Evolutionary conservation across 2,113 vertebrate genomes (phyloP).

Genomic region (Genyomyrus donnyi): DNA sequence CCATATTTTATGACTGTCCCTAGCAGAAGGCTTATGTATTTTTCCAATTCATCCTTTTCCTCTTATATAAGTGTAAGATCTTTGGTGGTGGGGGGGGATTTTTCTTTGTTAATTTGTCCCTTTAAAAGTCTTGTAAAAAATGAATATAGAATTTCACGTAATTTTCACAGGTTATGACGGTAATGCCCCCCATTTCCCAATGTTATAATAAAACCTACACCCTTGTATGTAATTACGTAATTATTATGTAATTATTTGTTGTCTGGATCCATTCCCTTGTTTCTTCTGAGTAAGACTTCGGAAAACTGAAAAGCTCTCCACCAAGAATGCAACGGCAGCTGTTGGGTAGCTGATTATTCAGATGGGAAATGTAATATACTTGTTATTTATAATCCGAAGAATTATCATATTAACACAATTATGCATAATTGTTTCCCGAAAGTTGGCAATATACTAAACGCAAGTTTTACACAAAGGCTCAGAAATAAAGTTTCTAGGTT

Average conservation of each 20-base stretch:
- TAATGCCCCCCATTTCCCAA: background rate
- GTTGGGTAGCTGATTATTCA: background rate
- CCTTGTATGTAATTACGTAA: constrained; percentile 1
- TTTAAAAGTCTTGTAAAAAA: background rate
- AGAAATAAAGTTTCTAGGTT: background rate
- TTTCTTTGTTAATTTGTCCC: background rate
- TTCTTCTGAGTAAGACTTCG: constrained; percentile 2
- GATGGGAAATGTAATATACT: constrained; percentile 1
- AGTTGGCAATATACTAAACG: background rate
- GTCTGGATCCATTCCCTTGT: constrained; percentile 4
- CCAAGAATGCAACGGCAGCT: background rate
- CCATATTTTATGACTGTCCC: background rate
- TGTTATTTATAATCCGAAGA: background rate
- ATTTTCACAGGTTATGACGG: background rate
- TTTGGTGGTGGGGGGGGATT: background rate
- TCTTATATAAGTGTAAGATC: background rate
- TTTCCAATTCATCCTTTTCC: background rate
- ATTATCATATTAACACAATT: constrained; percentile 14
- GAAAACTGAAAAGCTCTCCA: background rate
- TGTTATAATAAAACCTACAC: background rate
- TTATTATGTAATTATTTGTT: constrained; percentile 17
- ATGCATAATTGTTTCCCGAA: background rate
- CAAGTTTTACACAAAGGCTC: background rate
- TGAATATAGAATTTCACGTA: background rate
- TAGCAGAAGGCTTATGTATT: background rate